Base-by-base conservation (phyloP, 2,797 vertebrate species). In the Cossypha polioptera region DNA sequence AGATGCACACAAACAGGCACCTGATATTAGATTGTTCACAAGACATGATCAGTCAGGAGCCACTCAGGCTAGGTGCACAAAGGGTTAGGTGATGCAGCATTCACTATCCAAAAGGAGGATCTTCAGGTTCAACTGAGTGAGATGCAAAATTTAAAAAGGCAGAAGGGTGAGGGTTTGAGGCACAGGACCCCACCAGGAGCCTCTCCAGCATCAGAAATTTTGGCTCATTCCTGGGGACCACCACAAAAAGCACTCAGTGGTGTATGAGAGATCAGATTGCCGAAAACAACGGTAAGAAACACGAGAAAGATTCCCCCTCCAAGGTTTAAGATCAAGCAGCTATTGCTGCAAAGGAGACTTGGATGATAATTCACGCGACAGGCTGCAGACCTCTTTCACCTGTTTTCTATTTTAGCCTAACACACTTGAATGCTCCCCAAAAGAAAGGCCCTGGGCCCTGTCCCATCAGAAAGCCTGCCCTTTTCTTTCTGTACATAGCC, bases 321-420 rank as follows among this genome's bases (percentile, higher is more conserved):
- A 15, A 91, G 61, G 63, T 57, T 63, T 92, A 73, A 90, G 85
- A 95, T 66, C 53, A 88, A 88, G 73, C 55, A 67, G 45, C 25
- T 86, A 26, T 7, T 58, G 33, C 75, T 73, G 68, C 63, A 83
- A 87, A 55, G 33, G 33, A 88, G 35, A 74, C 43, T 90, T 26
- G 74, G 35, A 69, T 54, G 62, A n/a, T 26, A 81, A 86, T 67
- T 51, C 53, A 59, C 6, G 3, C 88, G 53, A 83, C n/a, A 68
- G 51, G n/a, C 47, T 81, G 62, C 16, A 79, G 59, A 35, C 42
- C 20, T 45, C 91, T 85, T 77, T 88, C 92, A 91, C 94, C 95
- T 96, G 94, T 91, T 95, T 90, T 92, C 82, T 88, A 6, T 84
- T 96, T 91, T 63, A 94, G 81, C 93, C 75, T 93, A 93, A 92